Evolutionary conservation across 2,113 vertebrate genomes (phyloP).

Genomic region (Mesitornis unicolor): DNA sequence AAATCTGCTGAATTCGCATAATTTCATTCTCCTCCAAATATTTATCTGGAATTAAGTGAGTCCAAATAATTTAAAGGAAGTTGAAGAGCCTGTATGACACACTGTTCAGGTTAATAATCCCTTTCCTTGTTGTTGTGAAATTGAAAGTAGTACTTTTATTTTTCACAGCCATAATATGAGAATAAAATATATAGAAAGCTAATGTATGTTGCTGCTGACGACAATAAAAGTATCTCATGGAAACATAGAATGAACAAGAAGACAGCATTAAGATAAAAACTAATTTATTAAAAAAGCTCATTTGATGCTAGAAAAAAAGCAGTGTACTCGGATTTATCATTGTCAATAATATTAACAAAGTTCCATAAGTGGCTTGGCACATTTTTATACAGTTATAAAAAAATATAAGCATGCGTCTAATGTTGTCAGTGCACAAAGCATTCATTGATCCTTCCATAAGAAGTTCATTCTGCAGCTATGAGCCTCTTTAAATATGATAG

Average conservation of each 20-base stretch:
- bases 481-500: neutral
- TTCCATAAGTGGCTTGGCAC: accelerated
- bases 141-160: neutral
- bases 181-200: neutral
- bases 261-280: neutral
- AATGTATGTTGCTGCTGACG: neutral
- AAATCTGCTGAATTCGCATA: neutral
- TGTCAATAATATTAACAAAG: neutral
- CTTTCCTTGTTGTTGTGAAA: neutral
- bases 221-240: neutral
- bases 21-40: neutral
- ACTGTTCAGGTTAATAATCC: neutral
- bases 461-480: neutral
- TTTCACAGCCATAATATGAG: neutral
- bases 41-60: neutral
- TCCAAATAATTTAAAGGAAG: neutral
- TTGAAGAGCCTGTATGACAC: neutral
- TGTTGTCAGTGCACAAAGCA: neutral
- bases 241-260: neutral
- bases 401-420: neutral
- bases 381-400: neutral
- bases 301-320: neutral
- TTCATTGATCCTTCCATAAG: neutral
- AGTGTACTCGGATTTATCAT: neutral
- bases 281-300: neutral